Conservation (phyloP, 1,140 invertebrate genomes). For the Hylyphantes graminicola region DNA sequence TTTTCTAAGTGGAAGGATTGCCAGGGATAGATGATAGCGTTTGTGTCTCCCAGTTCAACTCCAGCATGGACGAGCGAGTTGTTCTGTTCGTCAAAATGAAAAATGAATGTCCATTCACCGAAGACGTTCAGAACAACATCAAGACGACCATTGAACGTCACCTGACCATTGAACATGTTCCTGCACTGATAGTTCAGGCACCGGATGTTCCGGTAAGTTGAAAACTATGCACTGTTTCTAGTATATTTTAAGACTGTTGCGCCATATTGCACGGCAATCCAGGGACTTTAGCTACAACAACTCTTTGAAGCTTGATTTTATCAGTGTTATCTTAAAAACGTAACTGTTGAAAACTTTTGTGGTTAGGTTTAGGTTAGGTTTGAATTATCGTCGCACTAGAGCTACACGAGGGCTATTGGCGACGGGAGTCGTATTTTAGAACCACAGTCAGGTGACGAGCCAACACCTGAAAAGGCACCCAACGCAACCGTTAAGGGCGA, state of each 20-base stretch:
- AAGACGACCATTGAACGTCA: constrained; percentile 68
- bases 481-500: too few relatives aligned
- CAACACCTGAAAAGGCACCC: too few relatives aligned
- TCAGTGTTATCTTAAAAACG: too few relatives aligned
- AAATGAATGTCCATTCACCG: constrained; percentile 65
- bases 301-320: too few relatives aligned
- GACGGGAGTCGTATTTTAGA: too few relatives aligned
- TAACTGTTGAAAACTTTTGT: too few relatives aligned
- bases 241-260: neutral
- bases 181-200: constrained; percentile 69
- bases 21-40: constrained; percentile 72
- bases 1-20: constrained; percentile 69
- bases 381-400: too few relatives aligned
- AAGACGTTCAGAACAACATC: constrained; percentile 67
- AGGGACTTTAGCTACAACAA: too few relatives aligned
- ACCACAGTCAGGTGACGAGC: too few relatives aligned
- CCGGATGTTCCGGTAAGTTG: constrained; percentile 71
- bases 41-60: constrained; percentile 69
- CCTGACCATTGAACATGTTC: constrained; percentile 72
- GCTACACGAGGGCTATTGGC: too few relatives aligned
- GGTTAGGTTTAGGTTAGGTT: too few relatives aligned
- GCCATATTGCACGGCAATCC: too few relatives aligned
- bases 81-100: constrained; percentile 73
- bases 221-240: neutral
- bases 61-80: constrained; percentile 71